Evolutionary conservation across 2,797 vertebrate species (phyloP), one percentile per base, ranked within the genome.

Genomic region (Syngnathus acus): DNA sequence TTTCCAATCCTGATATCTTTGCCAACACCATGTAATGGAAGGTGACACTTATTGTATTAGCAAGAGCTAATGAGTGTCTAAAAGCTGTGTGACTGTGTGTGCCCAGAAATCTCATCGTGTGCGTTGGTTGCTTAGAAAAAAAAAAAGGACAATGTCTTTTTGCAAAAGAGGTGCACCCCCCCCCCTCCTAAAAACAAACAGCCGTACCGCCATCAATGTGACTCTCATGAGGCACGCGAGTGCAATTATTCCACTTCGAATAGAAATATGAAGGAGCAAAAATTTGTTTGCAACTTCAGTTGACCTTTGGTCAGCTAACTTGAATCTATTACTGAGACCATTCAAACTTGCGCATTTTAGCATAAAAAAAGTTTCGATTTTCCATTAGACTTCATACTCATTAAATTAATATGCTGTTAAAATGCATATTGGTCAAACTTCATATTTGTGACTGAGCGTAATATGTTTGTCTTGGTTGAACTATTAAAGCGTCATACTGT

Each of bases 21-120:
- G 67, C 66, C 78, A 21, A 73, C 75, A 90, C 83, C 87, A 82
- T 89, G 88, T 87, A 89, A 90, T 89, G 82, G 79, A 84, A 82
- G 87, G 79, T 86, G 89, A 87, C 89, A 90, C 89, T 91, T 89
- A 91, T 91, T 91, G 89, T 91, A 91, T 89, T 86, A 88, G 87
- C 53, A 82, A 69, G 78, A 47, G 78, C 84, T 91, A 91, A 91
- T 91, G 90, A 91, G 89, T 82, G 84, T 88, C 88, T 91, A 89
- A 90, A 89, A 83, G 89, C 88, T 89, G 88, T 89, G 87, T 89
- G 88, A 90, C 86, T 88, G 85, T 85, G 81, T 84, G 78, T 51
- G 53, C 79, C 1, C 57, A 84, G 84, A 82, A 86, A 87, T 89
- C 88, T 86, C 86, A 85, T 89, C 83, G 78, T 89, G 86, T 88